Conservation (phyloP, 2,113 vertebrate genomes). For the Fulica atra region DNA sequence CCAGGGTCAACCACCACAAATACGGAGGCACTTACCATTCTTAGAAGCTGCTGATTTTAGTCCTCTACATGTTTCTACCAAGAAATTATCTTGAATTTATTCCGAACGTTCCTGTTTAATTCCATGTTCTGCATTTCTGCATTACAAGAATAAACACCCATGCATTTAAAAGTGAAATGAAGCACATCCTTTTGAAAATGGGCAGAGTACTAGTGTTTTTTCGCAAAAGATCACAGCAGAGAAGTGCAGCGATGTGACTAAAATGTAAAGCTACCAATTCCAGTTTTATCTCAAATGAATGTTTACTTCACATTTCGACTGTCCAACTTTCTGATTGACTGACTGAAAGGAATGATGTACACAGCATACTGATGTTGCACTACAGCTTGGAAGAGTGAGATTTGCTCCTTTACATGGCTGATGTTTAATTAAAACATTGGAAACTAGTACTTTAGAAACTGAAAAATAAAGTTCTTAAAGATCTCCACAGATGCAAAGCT, state of each 20-base stretch:
- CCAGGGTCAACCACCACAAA: not conserved
- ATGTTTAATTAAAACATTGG: constrained; percentile 45
- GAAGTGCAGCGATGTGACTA: not conserved
- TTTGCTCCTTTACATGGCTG: not conserved
- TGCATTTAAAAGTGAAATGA: constrained; percentile 42
- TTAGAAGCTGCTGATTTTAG: not conserved
- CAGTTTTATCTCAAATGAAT: not conserved
- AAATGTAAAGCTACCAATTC: constrained; percentile 17
- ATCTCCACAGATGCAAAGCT: not conserved
- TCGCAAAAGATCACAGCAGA: not conserved
- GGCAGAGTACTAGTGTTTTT: not conserved
- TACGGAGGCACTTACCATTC: not conserved
- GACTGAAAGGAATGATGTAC: not conserved
- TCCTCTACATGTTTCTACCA: not conserved
- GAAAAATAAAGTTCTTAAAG: not conserved
- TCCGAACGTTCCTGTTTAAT: not conserved
- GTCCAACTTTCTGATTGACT: constrained; percentile 48
- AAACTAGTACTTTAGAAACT: not conserved
- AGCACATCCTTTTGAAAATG: not conserved
- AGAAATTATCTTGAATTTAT: not conserved
- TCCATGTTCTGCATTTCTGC: not conserved
- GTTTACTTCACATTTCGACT: constrained; percentile 5
- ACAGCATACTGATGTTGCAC: not conserved
- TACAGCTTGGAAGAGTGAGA: constrained; percentile 32
- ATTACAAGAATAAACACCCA: not conserved